Evolutionary conservation across 2,797 vertebrate species (phyloP).

Genomic region (Neostethus bicornis): DNA sequence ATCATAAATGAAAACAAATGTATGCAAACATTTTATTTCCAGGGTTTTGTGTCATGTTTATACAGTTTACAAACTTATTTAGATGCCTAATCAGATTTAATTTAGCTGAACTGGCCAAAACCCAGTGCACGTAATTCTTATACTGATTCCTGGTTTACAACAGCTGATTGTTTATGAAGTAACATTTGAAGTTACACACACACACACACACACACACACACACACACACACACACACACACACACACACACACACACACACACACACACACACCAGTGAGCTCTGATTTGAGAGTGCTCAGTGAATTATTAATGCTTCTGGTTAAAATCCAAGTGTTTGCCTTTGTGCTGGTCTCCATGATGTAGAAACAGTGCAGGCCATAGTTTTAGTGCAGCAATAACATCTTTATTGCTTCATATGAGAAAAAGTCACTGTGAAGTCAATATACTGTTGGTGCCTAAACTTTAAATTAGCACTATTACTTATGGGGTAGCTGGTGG

Average conservation of each 20-base stretch:
- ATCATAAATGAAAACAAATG: not conserved
- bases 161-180: not conserved
- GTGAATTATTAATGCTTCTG: constrained; percentile 1
- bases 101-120: not conserved
- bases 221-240: no score
- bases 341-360: constrained; percentile 8
- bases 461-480: no score
- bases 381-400: not conserved
- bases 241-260: no score
- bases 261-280: no score
- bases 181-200: no score
- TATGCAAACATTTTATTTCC: not conserved
- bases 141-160: constrained; percentile 1
- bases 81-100: not conserved
- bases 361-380: not conserved
- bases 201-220: no score
- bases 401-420: constrained; percentile 8
- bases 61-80: not conserved
- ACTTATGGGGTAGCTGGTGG: no score
- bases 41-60: not conserved
- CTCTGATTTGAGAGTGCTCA: not conserved
- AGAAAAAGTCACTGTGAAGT: constrained; percentile 2
- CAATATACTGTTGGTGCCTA: constrained; percentile 17
- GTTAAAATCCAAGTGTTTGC: constrained; percentile 4
- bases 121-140: not conserved